Percentiles rank a stretch among this genome's conserved stretches.
phyloP scores from a whole-genome alignment of 2,113 vertebrate genomes.

The Perognathus longimembris region DNA sequence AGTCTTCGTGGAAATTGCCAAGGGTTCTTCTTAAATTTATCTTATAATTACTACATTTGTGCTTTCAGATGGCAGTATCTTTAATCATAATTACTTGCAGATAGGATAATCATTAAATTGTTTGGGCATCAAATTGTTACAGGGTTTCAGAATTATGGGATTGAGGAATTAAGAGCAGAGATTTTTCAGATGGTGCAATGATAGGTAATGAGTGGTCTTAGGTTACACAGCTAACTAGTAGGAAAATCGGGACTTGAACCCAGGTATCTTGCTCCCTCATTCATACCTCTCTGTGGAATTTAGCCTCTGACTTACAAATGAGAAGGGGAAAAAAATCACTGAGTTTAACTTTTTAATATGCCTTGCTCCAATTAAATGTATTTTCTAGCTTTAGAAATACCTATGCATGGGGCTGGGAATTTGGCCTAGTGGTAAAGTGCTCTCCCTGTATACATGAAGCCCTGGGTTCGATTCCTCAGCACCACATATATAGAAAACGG shows the following conservation, averaged over 20 bases:
- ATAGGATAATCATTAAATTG: constrained; percentile 11
- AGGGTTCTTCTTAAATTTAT: constrained; percentile 35
- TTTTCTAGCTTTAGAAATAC: neutral
- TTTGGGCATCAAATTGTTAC: neutral
- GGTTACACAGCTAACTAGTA: neutral
- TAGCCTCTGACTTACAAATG: constrained; percentile 24
- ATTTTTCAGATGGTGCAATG: neutral
- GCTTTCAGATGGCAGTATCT: neutral
- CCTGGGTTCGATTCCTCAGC: too few relatives aligned
- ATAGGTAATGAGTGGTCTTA: neutral
- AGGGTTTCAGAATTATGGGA: constrained; percentile 16
- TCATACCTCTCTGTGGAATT: neutral
- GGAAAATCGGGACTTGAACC: neutral
- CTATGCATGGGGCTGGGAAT: too few relatives aligned
- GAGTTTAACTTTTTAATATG: neutral
- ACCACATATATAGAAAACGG: too few relatives aligned
- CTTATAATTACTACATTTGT: constrained; percentile 29
- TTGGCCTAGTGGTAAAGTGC: too few relatives aligned
- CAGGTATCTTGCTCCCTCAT: neutral
- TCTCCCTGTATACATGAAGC: too few relatives aligned
- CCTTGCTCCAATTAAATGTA: constrained; percentile 16
- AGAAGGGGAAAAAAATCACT: neutral
- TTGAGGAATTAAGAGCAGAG: neutral
- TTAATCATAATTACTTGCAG: constrained; percentile 1
- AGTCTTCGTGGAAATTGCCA: neutral